Base-by-base conservation (phyloP, 1,140 invertebrate species). In the Neodiprion lecontei region DNA sequence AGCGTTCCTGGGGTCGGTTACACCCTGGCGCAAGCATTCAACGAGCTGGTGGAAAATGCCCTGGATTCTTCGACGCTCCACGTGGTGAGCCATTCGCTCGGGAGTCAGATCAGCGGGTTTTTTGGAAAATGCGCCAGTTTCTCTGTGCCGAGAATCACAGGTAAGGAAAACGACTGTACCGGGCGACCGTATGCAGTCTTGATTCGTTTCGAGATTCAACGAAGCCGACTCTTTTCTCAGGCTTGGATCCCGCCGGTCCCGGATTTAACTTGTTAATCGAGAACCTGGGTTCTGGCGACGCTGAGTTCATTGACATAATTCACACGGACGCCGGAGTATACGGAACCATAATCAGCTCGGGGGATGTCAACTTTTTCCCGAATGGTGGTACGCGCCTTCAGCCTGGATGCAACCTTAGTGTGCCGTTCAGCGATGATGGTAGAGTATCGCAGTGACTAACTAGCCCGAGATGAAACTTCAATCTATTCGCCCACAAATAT, bases 31-130 rank as follows among this genome's bases (percentile, higher is more conserved):
- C n/a, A n/a, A 9, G 76, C 74, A 65, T 50, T 85, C 0, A 48
- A 78, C 14, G 11, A 75, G 4, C 77, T 86, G 70, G 73, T 79
- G 5, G 4, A 61, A 28, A 40, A 61, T 5, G 11, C 5, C 11
- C 8, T 61, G 53, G 79, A 89, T 17, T 69, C 83, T 40, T 77
- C 88, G 0, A 85, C 84, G 14, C 86, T 93, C n/a, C 94, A 96
- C 81, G 81, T 95, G 7, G 89, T 96, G 49, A 94, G 93, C 0
- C 94, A 95, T 83, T 95, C 94, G 7, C 84, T 96, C 53, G 95
- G 95, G 0, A 92, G 92, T 7, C 94, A 96, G 73, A 88, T 95
- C 48, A 91, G 93, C 3, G 94, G 93, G 0, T 90, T 92, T 70
- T 88, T 93, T 1, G 93, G 93, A 0, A 85, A 84, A 47, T 86